These are phyloP conservation scores for Myotis lucifugus DNA, from an alignment of 2,113 vertebrate genomes.

Conservation along the genomic window DNA sequence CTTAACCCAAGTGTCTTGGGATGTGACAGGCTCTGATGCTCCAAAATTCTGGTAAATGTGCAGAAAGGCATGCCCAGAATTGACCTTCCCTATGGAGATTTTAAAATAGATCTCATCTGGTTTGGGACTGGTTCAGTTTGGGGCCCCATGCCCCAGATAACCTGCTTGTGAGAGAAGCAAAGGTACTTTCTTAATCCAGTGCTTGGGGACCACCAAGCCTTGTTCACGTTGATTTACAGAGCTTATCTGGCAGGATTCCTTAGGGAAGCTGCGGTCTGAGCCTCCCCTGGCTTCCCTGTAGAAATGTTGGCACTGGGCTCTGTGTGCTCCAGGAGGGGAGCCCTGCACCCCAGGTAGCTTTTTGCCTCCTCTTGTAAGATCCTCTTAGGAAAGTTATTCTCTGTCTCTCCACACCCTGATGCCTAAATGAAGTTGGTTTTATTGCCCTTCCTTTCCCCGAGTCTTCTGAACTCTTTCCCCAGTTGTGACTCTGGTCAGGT, in stretches of 20 bases:
- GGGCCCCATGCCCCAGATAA: not conserved
- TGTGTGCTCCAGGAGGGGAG: not conserved
- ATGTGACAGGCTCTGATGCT: not conserved
- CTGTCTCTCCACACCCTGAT: not conserved
- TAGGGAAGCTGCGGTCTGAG: not conserved
- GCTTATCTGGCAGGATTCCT: not conserved
- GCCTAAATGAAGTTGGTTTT: not conserved
- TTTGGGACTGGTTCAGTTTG: not conserved
- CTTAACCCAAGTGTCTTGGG: not conserved
- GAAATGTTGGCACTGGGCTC: not conserved
- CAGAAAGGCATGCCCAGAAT: not conserved
- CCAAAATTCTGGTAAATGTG: not conserved
- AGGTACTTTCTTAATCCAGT: too few relatives aligned
- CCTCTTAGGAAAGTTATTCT: not conserved
- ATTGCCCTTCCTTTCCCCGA: too few relatives aligned
- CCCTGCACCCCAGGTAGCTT: not conserved
- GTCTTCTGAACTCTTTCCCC: not conserved
- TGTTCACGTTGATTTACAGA: not conserved
- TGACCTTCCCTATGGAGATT: not conserved
- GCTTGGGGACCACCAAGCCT: not conserved
- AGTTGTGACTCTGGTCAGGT: not conserved
- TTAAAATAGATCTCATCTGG: not conserved
- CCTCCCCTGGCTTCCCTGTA: not conserved
- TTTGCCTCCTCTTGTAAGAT: not conserved
- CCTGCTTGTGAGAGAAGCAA: not conserved